These are phyloP conservation scores for Cynocephalus volans DNA, from an alignment of 2,113 vertebrate genomes.

Conservation along the genomic window DNA sequence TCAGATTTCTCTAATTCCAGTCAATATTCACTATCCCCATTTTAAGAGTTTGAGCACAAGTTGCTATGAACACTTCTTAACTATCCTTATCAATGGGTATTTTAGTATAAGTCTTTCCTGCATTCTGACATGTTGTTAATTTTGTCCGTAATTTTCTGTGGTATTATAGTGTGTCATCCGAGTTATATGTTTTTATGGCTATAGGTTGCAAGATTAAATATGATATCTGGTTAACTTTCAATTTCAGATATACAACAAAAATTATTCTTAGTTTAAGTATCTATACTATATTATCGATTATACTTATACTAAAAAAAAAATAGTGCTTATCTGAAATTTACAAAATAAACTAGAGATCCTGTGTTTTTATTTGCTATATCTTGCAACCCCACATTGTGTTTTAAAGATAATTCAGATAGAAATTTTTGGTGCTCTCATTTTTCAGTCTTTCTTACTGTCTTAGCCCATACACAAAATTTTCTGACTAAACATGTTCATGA, in stretches of 20 bases:
- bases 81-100: background rate
- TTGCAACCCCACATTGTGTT: background rate
- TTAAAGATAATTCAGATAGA: background rate
- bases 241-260: background rate
- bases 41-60: background rate
- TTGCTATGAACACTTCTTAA: background rate
- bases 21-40: background rate
- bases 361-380: slow-evolving; percentile 31
- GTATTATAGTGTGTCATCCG: background rate
- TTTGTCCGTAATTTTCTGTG: background rate
- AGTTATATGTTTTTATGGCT: background rate
- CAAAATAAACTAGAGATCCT: background rate
- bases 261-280: background rate
- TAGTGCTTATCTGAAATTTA: background rate
- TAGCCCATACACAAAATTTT: background rate
- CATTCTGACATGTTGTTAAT: background rate
- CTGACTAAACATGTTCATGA: background rate
- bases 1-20: slow-evolving; percentile 38
- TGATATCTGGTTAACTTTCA: background rate
- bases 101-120: background rate
- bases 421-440: background rate
- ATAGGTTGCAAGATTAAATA: background rate
- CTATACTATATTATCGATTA: background rate
- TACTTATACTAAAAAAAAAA: background rate
- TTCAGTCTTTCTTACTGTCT: background rate